Evolutionary conservation across 2,888 invertebrate genomes (phyloP).

Genomic region (Venustoraphidia nigricollis): DNA sequence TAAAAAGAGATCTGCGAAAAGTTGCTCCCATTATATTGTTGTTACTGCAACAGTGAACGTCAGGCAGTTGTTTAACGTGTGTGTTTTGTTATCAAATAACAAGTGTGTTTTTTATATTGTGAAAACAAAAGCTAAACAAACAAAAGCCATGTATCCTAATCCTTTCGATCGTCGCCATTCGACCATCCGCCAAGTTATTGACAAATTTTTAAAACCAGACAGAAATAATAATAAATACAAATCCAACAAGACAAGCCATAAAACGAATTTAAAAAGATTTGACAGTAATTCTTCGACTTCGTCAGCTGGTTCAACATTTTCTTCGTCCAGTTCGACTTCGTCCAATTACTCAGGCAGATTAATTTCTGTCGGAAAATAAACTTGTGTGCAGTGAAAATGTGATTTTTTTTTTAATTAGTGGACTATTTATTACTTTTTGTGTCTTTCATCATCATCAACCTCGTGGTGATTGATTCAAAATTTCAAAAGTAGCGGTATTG

Average conservation of each 20-base stretch:
- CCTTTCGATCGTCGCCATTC: slow-evolving; percentile 56
- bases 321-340: too few species aligned
- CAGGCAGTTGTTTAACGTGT: neutral
- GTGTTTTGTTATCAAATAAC: neutral
- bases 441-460: too few species aligned
- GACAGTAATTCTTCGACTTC: slow-evolving; percentile 9
- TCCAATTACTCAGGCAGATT: too few species aligned
- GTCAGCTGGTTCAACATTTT: neutral
- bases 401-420: too few species aligned
- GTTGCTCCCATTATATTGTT: too few species aligned
- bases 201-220: slow-evolving; percentile 42
- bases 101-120: too few species aligned
- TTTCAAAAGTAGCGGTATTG: too few species aligned
- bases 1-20: too few species aligned
- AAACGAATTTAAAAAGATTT: slow-evolving; percentile 8
- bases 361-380: too few species aligned
- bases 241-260: slow-evolving; percentile 4
- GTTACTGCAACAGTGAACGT: neutral
- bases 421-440: too few species aligned
- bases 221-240: slow-evolving; percentile 10
- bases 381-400: too few species aligned
- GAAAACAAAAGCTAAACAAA: neutral
- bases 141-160: slow-evolving; percentile 44
- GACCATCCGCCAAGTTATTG: slow-evolving; percentile 46
- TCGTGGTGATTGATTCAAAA: too few species aligned